Percentiles rank a stretch among this genome's conserved stretches.
These are phyloP conservation scores for Columba janthina DNA, from an alignment of 2,113 vertebrate species.

Conservation along the genomic window DNA sequence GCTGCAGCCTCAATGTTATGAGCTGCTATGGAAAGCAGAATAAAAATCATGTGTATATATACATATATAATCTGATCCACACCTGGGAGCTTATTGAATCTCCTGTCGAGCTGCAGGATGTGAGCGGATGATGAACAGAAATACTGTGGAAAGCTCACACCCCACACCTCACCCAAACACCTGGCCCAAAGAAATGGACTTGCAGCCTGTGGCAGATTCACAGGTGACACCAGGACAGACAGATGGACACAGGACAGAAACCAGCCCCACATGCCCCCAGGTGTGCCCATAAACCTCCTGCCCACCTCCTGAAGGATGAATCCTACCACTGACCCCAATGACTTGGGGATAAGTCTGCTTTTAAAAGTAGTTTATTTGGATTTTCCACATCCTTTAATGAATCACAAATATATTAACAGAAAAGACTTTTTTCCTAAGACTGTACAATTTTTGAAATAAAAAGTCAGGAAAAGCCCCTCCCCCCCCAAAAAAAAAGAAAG, in stretches of 20 bases:
- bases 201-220: not conserved
- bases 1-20: not conserved
- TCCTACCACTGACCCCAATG: not conserved
- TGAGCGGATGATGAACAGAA: not conserved
- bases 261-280: accelerated
- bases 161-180: not conserved
- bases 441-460: slow-evolving; percentile 76
- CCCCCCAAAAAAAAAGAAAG: not conserved
- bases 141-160: accelerated
- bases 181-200: not conserved
- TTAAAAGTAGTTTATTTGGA: slow-evolving; percentile 81
- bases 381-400: slow-evolving; percentile 80
- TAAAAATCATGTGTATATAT: not conserved
- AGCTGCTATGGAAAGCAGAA: not conserved
- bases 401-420: slow-evolving; percentile 81
- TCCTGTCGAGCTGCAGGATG: not conserved
- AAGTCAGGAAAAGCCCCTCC: slow-evolving; percentile 39
- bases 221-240: accelerated
- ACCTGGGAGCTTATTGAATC: accelerated
- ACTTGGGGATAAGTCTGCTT: slow-evolving; percentile 64
- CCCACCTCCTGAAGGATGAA: not conserved
- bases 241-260: not conserved
- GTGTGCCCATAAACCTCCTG: accelerated
- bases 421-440: slow-evolving; percentile 61
- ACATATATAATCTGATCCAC: not conserved